phyloP scores from a whole-genome alignment of 1,140 invertebrate genomes.

The Neomicropteryx cornuta region DNA sequence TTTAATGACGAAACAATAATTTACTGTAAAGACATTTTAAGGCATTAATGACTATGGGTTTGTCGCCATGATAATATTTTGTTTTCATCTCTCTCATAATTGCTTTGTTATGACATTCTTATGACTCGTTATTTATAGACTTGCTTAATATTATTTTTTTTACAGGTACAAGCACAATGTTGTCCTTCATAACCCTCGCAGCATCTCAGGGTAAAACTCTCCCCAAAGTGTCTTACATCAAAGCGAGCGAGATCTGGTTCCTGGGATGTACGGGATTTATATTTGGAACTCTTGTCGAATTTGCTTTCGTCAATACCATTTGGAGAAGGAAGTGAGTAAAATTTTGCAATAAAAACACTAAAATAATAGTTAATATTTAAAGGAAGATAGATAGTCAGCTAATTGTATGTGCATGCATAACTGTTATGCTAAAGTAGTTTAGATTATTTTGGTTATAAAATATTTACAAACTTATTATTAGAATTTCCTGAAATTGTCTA shows the following conservation, averaged over 20 bases:
- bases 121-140: no score
- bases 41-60: no score
- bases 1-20: no score
- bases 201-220: constrained; percentile 72
- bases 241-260: constrained; percentile 83
- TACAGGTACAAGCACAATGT: constrained; percentile 70
- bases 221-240: constrained; percentile 84
- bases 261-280: constrained; percentile 76
- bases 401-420: not conserved
- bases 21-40: no score
- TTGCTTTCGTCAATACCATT: constrained; percentile 84
- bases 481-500: no score
- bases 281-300: constrained; percentile 76
- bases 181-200: constrained; percentile 77
- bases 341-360: not conserved
- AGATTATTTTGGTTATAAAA: no score
- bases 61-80: no score
- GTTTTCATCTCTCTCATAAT: no score
- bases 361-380: not conserved
- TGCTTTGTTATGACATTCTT: no score
- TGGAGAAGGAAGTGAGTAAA: constrained; percentile 64
- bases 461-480: no score
- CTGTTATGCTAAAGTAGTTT: not conserved
- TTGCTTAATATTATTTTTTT: no score
- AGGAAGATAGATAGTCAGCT: not conserved